Evolutionary conservation across 2,888 invertebrate species (phyloP), one percentile per base, ranked within the genome.

Genomic region (Sinotaia quadrata): DNA sequence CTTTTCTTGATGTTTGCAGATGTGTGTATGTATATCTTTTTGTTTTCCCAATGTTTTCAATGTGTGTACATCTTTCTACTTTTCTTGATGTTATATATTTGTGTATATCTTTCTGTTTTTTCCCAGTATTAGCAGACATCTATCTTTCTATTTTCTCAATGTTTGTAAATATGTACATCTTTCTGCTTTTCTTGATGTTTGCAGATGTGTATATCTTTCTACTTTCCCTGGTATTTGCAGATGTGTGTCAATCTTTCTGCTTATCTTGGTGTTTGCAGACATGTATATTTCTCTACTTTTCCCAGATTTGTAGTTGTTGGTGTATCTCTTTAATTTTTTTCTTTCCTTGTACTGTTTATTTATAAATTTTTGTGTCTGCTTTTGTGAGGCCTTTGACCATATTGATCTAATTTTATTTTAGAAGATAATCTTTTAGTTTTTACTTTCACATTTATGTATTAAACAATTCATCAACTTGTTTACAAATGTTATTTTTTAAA

Each of bases 161-260:
- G n/a, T n/a, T n/a, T n/a, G n/a, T n/a, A n/a, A n/a, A n/a, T n/a
- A n/a, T n/a, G n/a, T n/a, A n/a, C n/a, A n/a, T n/a, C n/a, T n/a
- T n/a, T n/a, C 85, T 99, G 98, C 87, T 98, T 96, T 92, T 90
- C 92, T 0, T 90, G 91, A 69, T 89, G 93, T 41, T 84, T 95
- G 69, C 91, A 84, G 68, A 75, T 75, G 82, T 84, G 80, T 83
- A 4, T 2, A 10, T 29, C 10, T 10, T 24, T 0, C n/a, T 31
- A 15, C 4, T 29, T 24, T 21, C n/a, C 37, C 33, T 5, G 31
- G 31, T 15, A 31, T 77, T 68, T 49, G 44, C n/a, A n/a, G 54
- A 8, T 29, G 52, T 27, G 52, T 27, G n/a, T n/a, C n/a, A n/a
- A 15, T 27, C 29, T 54, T 12, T 27, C 29, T 27, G 29, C 15